Conservation (phyloP, 1,140 invertebrate genomes). For the Bombus waltoni region DNA sequence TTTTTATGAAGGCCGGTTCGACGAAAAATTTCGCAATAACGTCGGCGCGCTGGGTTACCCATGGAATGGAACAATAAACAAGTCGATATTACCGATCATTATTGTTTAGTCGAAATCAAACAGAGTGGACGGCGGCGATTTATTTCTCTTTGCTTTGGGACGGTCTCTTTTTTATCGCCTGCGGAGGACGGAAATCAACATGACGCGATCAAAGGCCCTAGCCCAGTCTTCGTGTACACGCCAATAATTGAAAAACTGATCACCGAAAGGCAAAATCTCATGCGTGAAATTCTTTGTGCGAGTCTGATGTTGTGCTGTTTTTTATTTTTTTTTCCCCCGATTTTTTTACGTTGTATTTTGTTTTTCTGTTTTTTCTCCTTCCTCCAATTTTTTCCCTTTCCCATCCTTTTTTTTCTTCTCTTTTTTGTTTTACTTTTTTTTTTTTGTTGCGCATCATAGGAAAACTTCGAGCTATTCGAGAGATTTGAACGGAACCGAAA, state of each 20-base stretch:
- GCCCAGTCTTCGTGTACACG: constrained; percentile 25
- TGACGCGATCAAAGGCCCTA: constrained; percentile 52
- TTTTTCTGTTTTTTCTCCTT: background rate
- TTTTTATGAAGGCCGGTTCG: constrained; percentile 45
- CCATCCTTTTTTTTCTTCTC: too few relatives aligned
- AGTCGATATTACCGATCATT: constrained; percentile 57
- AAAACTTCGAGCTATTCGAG: constrained; percentile 24
- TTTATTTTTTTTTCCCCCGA: background rate
- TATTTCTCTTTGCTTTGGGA: constrained; percentile 22
- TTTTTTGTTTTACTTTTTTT: background rate
- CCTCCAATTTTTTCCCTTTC: background rate
- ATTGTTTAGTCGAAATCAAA: constrained; percentile 57
- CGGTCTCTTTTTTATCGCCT: background rate
- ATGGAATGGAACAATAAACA: constrained; percentile 52
- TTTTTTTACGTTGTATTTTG: background rate
- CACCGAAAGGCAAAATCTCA: constrained; percentile 48
- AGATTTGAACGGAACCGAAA: constrained; percentile 19
- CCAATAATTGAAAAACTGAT: constrained; percentile 60
- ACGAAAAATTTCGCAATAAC: constrained; percentile 53
- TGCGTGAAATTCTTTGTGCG: constrained; percentile 52
- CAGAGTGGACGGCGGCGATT: constrained; percentile 38
- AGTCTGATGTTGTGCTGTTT: background rate
- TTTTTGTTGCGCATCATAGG: constrained; percentile 17
- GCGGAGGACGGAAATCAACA: constrained; percentile 38
- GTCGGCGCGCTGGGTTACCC: background rate